Conservation (phyloP, 2,888 invertebrate genomes). For the Cantharis rustica region DNA sequence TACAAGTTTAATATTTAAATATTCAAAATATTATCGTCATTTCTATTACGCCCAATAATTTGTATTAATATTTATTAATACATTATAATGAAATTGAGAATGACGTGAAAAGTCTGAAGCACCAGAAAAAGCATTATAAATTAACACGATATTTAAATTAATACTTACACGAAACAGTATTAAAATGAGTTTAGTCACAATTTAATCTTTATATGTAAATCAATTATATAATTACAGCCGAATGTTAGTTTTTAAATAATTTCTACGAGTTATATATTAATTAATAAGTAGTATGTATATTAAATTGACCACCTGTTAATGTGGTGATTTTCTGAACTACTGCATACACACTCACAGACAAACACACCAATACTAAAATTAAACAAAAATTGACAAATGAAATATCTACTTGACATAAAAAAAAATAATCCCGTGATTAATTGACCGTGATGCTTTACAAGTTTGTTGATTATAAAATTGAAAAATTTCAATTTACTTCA, state of each 20-base stretch:
- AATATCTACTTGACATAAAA: neutral
- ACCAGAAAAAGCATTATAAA: neutral
- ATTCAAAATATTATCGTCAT: neutral
- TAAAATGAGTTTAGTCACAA: neutral
- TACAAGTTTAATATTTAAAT: neutral
- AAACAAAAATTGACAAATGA: neutral
- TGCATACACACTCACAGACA: neutral
- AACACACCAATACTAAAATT: neutral
- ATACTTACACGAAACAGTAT: neutral
- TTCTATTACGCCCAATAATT: neutral
- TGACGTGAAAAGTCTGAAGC: neutral
- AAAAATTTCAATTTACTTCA: neutral
- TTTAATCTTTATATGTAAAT: neutral
- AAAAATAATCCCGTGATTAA: neutral
- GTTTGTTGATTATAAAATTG: neutral
- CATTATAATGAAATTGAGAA: neutral
- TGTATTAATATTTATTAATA: neutral
- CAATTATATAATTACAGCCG: neutral
- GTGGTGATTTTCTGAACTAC: neutral
- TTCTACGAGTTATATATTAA: neutral
- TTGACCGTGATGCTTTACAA: neutral
- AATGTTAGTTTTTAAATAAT: neutral
- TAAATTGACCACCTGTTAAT: neutral
- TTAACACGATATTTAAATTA: neutral
- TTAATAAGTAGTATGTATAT: neutral